These are phyloP conservation scores for Drosophila birchii DNA, from an alignment of 2,888 invertebrate species.

Conservation along the genomic window DNA sequence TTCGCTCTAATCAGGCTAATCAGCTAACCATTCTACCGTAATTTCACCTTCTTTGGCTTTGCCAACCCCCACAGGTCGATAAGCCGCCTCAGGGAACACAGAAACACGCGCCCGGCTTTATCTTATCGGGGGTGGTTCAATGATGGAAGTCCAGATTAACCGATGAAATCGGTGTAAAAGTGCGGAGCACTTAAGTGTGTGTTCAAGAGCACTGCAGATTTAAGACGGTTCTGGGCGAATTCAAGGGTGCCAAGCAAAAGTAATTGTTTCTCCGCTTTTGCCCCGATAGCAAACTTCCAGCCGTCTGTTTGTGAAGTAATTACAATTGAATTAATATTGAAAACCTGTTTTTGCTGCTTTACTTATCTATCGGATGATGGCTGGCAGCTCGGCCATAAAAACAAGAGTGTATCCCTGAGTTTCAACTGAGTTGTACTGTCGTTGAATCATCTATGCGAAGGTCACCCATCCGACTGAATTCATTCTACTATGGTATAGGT, in stretches of 20 bases:
- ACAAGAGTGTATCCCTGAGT: slow-evolving; percentile 13
- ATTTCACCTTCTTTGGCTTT: slow-evolving; percentile 20
- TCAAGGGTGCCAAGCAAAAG: slow-evolving; percentile 23
- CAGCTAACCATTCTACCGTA: slow-evolving; percentile 5
- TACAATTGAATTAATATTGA: slow-evolving; percentile 10
- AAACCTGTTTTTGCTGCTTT: slow-evolving; percentile 19
- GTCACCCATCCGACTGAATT: not conserved
- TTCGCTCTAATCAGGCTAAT: slow-evolving; percentile 19
- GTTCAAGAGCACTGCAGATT: slow-evolving; percentile 13
- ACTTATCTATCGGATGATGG: slow-evolving; percentile 23
- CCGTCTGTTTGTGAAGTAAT: not conserved
- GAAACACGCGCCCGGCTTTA: slow-evolving; percentile 38
- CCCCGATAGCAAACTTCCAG: not conserved
- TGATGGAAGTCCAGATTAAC: slow-evolving; percentile 27
- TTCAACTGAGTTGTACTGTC: not conserved
- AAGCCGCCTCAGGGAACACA: slow-evolving; percentile 4
- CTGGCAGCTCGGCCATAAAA: slow-evolving; percentile 9
- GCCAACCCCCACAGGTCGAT: slow-evolving; percentile 20
- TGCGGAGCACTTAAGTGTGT: slow-evolving; percentile 4
- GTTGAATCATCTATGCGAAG: slow-evolving; percentile 10
- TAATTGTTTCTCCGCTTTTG: not conserved
- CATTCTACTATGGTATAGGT: slow-evolving; percentile 7
- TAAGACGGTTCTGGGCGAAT: slow-evolving; percentile 2
- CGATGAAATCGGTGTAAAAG: slow-evolving; percentile 25
- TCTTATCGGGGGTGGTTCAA: slow-evolving; percentile 27